Evolutionary conservation across 1,140 invertebrate genomes (phyloP).

Genomic region (Steinernema feltiae): DNA sequence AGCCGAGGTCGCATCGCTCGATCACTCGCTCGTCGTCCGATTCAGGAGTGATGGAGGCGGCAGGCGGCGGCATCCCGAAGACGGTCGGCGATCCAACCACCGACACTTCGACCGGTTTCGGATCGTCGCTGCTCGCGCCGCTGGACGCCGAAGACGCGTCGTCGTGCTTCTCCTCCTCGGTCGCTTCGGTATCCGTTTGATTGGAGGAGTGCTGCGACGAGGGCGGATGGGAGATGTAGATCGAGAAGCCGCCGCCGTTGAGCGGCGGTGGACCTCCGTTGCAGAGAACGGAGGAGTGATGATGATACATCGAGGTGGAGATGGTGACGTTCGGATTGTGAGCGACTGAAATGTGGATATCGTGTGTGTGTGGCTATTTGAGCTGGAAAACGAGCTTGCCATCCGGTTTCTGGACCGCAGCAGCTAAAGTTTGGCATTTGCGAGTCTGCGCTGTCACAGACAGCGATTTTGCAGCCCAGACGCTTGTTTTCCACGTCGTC

Average conservation of each 20-base stretch:
- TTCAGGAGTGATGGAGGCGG: background rate
- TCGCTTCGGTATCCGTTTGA: background rate
- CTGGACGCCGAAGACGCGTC: background rate
- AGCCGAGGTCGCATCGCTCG: background rate
- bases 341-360: too few species aligned
- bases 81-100: constrained; percentile 25
- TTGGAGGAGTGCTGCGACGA: background rate
- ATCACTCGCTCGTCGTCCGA: constrained; percentile 1
- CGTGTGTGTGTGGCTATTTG: too few species aligned
- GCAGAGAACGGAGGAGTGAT: background rate
- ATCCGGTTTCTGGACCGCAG: too few species aligned
- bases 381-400: too few species aligned
- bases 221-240: background rate
- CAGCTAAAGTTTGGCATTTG: too few species aligned
- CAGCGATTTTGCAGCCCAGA: too few species aligned
- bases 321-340: too few species aligned
- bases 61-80: constrained; percentile 6
- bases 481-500: too few species aligned
- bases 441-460: too few species aligned
- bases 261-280: background rate
- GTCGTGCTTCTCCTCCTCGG: constrained; percentile 10
- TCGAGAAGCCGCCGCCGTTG: background rate
- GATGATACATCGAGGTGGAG: background rate
- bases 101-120: constrained; percentile 18
- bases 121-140: background rate